Evolutionary conservation across 2,113 vertebrate species (phyloP).

Genomic region (Nothoprocta perdicaria): DNA sequence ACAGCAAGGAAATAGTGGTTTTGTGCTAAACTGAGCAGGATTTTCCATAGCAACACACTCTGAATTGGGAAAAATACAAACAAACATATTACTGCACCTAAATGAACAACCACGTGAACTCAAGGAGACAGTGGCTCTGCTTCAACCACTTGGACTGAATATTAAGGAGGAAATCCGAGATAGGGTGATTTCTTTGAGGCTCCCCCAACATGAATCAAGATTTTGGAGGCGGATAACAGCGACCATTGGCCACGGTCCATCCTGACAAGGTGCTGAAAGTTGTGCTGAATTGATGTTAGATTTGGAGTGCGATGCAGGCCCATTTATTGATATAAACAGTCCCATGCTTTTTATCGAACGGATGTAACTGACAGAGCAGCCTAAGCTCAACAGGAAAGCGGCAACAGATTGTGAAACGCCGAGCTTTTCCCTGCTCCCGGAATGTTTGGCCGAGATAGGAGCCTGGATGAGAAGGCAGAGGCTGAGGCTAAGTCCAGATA

Average conservation of each 20-base stretch:
- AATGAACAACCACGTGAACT: neutral
- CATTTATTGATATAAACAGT: conserved; percentile 42
- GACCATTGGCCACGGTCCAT: neutral
- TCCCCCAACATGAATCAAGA: neutral
- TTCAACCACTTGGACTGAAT: neutral
- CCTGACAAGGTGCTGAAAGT: conserved; percentile 3
- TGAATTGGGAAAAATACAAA: neutral
- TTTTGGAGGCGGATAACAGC: neutral
- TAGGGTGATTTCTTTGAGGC: neutral
- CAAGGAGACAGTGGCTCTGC: neutral
- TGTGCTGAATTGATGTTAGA: conserved; percentile 23
- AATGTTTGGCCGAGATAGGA: conserved; percentile 59
- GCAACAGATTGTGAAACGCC: conserved; percentile 29
- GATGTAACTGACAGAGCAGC: conserved; percentile 2
- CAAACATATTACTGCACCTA: neutral
- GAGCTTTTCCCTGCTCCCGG: conserved; percentile 48
- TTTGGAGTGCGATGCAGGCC: neutral
- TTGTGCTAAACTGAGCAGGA: neutral
- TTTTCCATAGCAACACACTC: neutral
- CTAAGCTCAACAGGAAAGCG: conserved; percentile 22
- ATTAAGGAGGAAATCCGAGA: neutral
- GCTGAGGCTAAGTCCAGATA: conserved; percentile 57
- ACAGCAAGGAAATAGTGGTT: neutral
- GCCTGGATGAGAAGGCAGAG: conserved; percentile 48
- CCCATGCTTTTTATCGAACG: conserved; percentile 34